phyloP scores from a whole-genome alignment of 1,140 invertebrate species.

The Dendroctonus ponderosae region DNA sequence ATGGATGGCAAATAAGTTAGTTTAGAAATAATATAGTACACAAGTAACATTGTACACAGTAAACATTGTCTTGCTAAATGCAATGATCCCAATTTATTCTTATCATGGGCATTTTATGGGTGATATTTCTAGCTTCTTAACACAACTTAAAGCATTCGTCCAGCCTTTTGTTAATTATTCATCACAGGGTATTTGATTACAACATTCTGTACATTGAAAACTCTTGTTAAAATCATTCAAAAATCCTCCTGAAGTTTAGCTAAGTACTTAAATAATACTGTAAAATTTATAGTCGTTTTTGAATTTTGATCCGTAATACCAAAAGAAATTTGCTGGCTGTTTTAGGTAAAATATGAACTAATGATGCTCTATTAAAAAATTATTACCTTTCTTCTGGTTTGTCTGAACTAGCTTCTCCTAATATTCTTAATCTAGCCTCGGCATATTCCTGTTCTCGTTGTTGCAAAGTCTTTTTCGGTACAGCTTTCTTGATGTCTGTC shows the following conservation, averaged over 20 bases:
- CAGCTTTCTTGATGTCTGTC: conserved; percentile 64
- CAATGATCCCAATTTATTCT: neutral
- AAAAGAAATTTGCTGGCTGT: neutral
- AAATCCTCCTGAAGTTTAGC: neutral
- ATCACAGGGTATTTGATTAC: no score
- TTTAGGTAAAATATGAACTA: neutral
- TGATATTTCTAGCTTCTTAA: no score
- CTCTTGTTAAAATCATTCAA: neutral
- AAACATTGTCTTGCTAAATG: neutral
- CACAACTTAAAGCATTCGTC: no score
- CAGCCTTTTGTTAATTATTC: no score
- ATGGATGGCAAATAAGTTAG: neutral
- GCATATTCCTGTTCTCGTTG: conserved; percentile 87
- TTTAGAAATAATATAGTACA: no score
- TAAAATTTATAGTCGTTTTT: neutral
- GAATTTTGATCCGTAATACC: neutral
- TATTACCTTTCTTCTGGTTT: conserved; percentile 65
- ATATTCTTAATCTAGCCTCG: conserved; percentile 76
- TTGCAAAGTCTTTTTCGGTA: conserved; percentile 80
- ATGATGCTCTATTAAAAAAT: conserved; percentile 2
- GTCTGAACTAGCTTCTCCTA: conserved; percentile 78
- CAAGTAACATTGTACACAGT: no score
- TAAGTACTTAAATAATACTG: neutral
- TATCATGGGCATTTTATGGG: neutral
- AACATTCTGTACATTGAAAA: neutral